Evolutionary conservation across 1,140 invertebrate species (phyloP).

Genomic region (Helicoverpa armigera): DNA sequence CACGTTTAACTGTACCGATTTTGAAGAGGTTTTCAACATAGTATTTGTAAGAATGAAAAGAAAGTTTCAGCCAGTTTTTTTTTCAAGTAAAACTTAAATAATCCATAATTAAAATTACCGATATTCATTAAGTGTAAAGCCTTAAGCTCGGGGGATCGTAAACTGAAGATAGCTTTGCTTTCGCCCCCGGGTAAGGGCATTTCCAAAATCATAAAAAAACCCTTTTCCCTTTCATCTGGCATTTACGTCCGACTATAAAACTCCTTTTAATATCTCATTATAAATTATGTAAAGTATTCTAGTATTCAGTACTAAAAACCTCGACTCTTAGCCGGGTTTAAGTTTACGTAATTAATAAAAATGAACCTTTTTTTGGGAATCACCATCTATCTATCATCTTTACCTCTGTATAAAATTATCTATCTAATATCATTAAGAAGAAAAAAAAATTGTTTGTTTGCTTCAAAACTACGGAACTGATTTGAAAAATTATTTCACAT

Average conservation of each 20-base stretch:
- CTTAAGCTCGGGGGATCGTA: conserved; percentile 42
- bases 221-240: conserved; percentile 39
- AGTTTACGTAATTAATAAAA: background rate
- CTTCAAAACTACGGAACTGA: background rate
- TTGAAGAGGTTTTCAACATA: no score
- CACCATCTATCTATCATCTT: no score
- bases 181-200: conserved; percentile 27
- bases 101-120: conserved; percentile 26
- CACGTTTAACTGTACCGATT: no score
- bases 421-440: no score
- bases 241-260: conserved; percentile 42
- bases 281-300: conserved; percentile 47
- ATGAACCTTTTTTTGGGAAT: no score
- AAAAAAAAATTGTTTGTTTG: no score
- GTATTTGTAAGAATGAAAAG: no score
- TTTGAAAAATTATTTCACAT: background rate
- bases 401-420: no score
- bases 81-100: background rate
- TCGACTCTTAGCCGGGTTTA: conserved; percentile 1
- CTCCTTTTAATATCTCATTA: conserved; percentile 50
- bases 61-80: no score
- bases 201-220: conserved; percentile 51
- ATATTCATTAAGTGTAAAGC: conserved; percentile 46
- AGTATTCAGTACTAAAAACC: conserved; percentile 16
- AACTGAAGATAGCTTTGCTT: conserved; percentile 42